Conservation (phyloP, 2,888 invertebrate species). For the Sthenelais limicola region DNA sequence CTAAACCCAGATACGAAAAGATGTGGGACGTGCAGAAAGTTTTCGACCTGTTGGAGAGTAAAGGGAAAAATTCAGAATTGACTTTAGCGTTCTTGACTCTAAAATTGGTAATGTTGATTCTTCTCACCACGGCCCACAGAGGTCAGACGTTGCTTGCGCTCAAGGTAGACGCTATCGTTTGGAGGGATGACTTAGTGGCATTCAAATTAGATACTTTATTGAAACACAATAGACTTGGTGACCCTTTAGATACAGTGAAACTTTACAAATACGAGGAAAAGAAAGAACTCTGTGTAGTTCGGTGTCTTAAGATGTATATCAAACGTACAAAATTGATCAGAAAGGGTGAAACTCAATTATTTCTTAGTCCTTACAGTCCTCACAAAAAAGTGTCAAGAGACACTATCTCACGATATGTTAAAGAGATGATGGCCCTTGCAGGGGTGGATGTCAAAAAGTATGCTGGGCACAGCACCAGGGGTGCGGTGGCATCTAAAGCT, state of each 20-base stretch:
- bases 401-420: too few species aligned
- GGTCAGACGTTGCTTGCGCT: background rate
- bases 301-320: too few species aligned
- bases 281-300: too few species aligned
- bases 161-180: background rate
- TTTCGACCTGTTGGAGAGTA: background rate
- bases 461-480: too few species aligned
- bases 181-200: background rate
- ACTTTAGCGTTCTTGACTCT: background rate
- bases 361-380: too few species aligned
- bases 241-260: background rate
- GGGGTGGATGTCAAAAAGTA: too few species aligned
- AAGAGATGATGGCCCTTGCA: too few species aligned
- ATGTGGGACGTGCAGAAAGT: background rate
- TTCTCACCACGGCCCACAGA: background rate
- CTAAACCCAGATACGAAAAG: background rate
- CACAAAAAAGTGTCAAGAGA: too few species aligned
- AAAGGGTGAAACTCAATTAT: too few species aligned
- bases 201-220: background rate
- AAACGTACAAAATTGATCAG: too few species aligned
- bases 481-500: too few species aligned
- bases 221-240: background rate
- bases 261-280: too few species aligned
- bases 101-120: conserved; percentile 2
- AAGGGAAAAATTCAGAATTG: background rate